Evolutionary conservation across 23 tunicate genomes (phyloP).

Genomic region (Diplosoma virens): DNA sequence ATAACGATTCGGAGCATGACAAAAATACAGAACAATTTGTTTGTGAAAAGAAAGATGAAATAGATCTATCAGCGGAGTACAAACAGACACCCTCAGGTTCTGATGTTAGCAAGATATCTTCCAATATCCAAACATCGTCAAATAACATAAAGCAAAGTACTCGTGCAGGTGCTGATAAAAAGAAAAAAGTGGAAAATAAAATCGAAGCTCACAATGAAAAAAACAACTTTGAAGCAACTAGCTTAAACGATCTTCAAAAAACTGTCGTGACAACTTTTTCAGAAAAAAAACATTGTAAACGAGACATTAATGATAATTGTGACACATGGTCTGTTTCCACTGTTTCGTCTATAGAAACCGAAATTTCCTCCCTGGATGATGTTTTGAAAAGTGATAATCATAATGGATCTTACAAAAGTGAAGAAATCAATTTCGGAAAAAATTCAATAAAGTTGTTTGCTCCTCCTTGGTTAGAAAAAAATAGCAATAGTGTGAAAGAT

Average conservation of each 20-base stretch:
- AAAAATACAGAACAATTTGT: too few relatives aligned
- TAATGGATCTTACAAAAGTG: not conserved
- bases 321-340: slow-evolving; percentile 18
- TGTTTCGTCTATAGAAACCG: slow-evolving; percentile 19
- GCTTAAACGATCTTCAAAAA: not conserved
- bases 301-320: not conserved
- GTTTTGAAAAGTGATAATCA: not conserved
- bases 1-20: too few relatives aligned
- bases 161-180: not conserved
- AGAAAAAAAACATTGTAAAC: not conserved
- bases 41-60: too few relatives aligned
- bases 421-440: slow-evolving; percentile 10
- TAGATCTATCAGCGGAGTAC: too few relatives aligned
- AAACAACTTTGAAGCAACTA: not conserved
- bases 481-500: not conserved
- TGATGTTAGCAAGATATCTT: too few relatives aligned
- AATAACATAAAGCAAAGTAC: too few relatives aligned
- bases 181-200: not conserved
- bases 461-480: not conserved
- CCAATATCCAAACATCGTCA: too few relatives aligned
- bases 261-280: not conserved
- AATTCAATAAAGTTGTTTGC: not conserved
- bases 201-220: not conserved
- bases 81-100: too few relatives aligned
- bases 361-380: slow-evolving; percentile 20